Evolutionary conservation across 2,797 vertebrate genomes (phyloP).

Genomic region (Darevskia nairensis): DNA sequence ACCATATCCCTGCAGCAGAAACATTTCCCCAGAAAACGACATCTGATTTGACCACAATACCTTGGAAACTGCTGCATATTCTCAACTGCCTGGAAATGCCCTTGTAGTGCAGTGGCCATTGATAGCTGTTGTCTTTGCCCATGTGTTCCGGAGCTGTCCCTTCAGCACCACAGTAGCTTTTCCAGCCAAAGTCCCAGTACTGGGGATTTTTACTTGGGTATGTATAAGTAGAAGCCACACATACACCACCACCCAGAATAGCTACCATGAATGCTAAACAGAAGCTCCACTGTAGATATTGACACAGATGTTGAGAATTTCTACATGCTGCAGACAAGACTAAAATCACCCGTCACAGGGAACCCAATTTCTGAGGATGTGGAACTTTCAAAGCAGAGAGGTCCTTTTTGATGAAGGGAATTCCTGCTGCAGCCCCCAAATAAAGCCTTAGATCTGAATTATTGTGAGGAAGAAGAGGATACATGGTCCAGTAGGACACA

Average conservation of each 20-base stretch:
- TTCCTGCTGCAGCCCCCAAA: no score
- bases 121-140: not conserved
- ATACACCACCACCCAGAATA: not conserved
- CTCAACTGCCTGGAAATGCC: not conserved
- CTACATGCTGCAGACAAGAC: not conserved
- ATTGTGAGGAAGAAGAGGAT: not conserved
- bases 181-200: not conserved
- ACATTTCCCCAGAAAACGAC: not conserved
- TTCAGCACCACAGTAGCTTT: conserved; percentile 77
- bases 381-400: not conserved
- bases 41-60: no score
- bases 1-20: not conserved
- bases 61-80: not conserved
- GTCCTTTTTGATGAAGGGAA: not conserved
- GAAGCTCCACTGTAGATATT: not conserved
- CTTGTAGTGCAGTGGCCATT: not conserved
- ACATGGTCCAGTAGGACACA: not conserved
- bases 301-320: not conserved
- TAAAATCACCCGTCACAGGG: not conserved
- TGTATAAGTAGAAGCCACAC: not conserved
- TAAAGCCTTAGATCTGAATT: not conserved
- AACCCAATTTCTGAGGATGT: not conserved
- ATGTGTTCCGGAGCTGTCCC: conserved; percentile 75
- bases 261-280: not conserved
- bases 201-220: no score